Conservation (phyloP, 2,797 vertebrate genomes). For the Pangasius sanitwongsei region DNA sequence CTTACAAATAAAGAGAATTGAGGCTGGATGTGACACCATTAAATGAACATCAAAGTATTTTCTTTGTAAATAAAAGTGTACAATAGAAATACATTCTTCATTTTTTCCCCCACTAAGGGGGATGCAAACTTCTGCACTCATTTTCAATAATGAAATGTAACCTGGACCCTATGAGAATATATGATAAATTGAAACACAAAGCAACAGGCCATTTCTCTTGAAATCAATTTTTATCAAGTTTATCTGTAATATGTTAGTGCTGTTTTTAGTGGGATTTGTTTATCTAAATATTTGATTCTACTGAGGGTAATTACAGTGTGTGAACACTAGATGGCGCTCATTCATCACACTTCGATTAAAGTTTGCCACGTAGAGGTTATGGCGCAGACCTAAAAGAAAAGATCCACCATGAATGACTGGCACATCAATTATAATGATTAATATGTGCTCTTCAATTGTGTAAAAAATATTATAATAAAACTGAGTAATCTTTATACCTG, state of each 20-base stretch:
- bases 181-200: not conserved
- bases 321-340: slow-evolving; percentile 12
- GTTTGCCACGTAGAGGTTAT: not conserved
- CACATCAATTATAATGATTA: not conserved
- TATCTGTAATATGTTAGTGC: not conserved
- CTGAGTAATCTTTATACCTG: not conserved
- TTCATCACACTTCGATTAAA: not conserved
- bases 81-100: not conserved
- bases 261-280: not conserved
- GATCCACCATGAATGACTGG: not conserved
- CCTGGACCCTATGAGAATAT: not conserved
- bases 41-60: not conserved
- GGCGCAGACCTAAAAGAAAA: not conserved
- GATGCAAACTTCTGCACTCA: not conserved
- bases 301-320: not conserved
- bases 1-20: too few species aligned
- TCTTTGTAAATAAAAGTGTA: not conserved
- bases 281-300: not conserved
- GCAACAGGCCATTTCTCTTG: not conserved
- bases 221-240: not conserved
- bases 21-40: not conserved
- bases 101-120: not conserved
- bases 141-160: not conserved
- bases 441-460: not conserved
- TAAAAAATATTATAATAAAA: not conserved